Evolutionary conservation across 92 coral and sea anemone species (phyloP).

Genomic region (Phymanthus crucifer): DNA sequence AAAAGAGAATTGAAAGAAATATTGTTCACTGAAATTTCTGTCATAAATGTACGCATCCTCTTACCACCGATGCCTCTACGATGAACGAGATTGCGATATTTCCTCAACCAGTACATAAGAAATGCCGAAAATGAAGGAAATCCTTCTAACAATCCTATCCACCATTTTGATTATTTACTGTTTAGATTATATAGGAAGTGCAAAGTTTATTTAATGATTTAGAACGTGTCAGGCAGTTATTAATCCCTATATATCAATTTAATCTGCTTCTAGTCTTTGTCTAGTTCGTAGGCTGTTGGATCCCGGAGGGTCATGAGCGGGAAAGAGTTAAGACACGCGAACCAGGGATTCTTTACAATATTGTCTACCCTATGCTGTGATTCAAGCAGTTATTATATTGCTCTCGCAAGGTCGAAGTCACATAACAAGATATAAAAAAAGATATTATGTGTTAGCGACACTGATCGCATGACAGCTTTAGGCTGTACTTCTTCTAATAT

Average conservation of each 20-base stretch:
- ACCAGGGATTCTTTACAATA: no score
- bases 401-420: no score
- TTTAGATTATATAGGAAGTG: neutral
- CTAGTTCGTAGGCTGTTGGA: neutral
- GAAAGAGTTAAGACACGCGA: neutral
- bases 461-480: neutral
- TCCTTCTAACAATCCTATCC: neutral
- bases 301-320: neutral
- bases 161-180: neutral
- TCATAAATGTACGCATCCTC: neutral
- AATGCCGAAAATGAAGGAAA: neutral
- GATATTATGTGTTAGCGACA: no score
- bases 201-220: conserved; percentile 1
- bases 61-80: conserved; percentile 21
- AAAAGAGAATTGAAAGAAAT: neutral
- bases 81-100: conserved; percentile 9
- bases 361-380: no score
- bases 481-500: neutral
- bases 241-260: neutral
- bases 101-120: conserved; percentile 21
- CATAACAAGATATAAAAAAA: no score
- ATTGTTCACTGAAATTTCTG: neutral
- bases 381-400: no score
- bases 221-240: neutral
- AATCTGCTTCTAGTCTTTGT: no score